Evolutionary conservation across 2,113 vertebrate species (phyloP), one percentile per base, ranked within the genome.

Genomic region (Typhlomys cinereus): DNA sequence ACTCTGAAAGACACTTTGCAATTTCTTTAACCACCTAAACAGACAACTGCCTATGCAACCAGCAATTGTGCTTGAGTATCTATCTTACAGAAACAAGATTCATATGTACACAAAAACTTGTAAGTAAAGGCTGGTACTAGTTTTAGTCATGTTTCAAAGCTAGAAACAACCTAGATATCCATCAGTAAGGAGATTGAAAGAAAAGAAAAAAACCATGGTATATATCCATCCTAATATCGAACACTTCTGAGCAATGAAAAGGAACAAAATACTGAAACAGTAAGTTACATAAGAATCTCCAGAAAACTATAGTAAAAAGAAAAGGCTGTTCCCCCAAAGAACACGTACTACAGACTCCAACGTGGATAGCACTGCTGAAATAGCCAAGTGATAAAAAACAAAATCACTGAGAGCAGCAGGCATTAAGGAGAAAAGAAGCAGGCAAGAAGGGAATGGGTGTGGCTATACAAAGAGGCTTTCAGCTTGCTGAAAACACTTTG

Each of bases 11-110:
- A 92, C 25, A 73, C 29, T 69, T 67, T 44, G 23, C 27, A 67
- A 85, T 46, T 85, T 74, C 39, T 75, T 82, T 50, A 29, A 79
- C 85, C 88, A 64, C 31, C 39, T 39, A 79, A 89, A 59, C 66
- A 73, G 57, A 59, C 9, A 85, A 52, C 59, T 73, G 48, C 41
- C 67, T 75, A 18, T 75, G 0, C 31, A 91, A n/a, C 50, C 41
- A 81, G 41, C 12, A 92, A 85, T 2, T 89, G 18, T 3, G 66
- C 29, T 61, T 44, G 14, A 41, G 36, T 20, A 90, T 88, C 67
- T 84, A 59, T 25, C 27, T 5, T 52, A 52, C 34, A 89, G 34
- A 89, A 74, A 39, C 2, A 85, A 85, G 39, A 74, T 7, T 39
- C 29, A n/a, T 2, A 0, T 73, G 79, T 57, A 89, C 21, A n/a